A percentile compares a stretch with the other conserved stretches of the same genome.
Evolutionary conservation across 2,113 vertebrate genomes (phyloP).

Genomic region (Oenanthe melanoleuca): DNA sequence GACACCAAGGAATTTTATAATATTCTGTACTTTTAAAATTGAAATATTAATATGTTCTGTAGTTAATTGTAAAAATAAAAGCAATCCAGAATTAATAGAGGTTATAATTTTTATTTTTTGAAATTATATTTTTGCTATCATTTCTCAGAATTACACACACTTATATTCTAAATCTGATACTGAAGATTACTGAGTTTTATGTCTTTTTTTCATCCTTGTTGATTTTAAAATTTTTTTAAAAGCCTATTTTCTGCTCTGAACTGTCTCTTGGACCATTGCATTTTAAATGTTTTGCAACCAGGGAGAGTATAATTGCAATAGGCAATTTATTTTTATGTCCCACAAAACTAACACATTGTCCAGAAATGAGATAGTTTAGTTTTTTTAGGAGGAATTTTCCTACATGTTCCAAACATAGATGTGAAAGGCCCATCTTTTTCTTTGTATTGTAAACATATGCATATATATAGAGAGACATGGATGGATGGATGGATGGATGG

Average conservation of each 20-base stretch:
- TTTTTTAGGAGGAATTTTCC: background rate
- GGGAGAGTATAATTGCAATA: background rate
- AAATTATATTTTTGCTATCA: background rate
- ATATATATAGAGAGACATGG: background rate
- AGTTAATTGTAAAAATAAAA: conserved; percentile 24
- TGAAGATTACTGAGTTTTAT: conserved; percentile 43
- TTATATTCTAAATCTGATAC: conserved; percentile 56
- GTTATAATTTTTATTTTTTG: background rate
- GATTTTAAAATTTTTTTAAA: conserved; percentile 17
- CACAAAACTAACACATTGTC: background rate
- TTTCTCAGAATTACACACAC: background rate
- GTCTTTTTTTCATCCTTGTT: background rate
- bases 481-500: no score
- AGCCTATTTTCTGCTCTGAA: background rate
- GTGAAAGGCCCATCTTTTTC: background rate
- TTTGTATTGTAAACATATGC: background rate
- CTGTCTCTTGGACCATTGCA: background rate
- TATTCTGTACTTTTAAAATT: background rate
- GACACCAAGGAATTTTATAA: background rate
- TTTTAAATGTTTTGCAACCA: conserved; percentile 40
- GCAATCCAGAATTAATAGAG: background rate
- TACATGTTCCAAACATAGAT: background rate
- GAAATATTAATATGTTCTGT: conserved; percentile 45
- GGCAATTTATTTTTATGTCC: background rate
- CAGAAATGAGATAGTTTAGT: background rate